Evolutionary conservation across 2,797 vertebrate species (phyloP), one percentile per base, ranked within the genome.

Genomic region (Sarcophilus harrisii): DNA sequence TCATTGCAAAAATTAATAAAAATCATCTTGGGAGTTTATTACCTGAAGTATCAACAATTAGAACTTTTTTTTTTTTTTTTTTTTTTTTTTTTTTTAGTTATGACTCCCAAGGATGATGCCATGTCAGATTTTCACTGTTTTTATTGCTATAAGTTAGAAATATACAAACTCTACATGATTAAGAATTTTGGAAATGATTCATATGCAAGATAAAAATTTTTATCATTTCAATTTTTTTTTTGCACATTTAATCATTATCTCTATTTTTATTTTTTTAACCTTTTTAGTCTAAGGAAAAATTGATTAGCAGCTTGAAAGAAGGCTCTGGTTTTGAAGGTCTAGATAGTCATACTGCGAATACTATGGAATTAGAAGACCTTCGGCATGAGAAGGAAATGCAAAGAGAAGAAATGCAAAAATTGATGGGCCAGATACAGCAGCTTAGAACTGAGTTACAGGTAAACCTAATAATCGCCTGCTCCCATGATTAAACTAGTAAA

Each of bases 241-340:
- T 30, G 89, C 11, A 55, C 27, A 12, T 55, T 55, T 90, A 29
- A 32, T 90, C 52, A 30, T 73, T 66, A n/a, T 62, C 60, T 66
- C 60, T 94, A 54, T 96, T 91, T 14, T 57, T 13, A 1, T 57
- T 95, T 45, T 90, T 90, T 94, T 90, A 97, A 52, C 90, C 91
- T 81, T 96, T 98, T 57, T 97, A 99, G 99, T 99, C 99, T 96
- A 99, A 99, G 98, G 99, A 99, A 98, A 99, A 99, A 98, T 97
- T 99, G 98, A 99, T 99, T 97, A 99, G 99, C 99, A 99, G 99
- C 97, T 98, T 99, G 97, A 99, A 99, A 97, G 99, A 99, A 98
- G 99, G 99, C 52, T 99, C 99, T 32, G 99, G 99, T 92, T 98
- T 99, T 97, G 99, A 99, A 96, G 98, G 99, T 27, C 97, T 99